Percentiles rank a stretch among this genome's conserved stretches.
Conservation (phyloP, 2,113 vertebrate species). For the Scomber colias region DNA sequence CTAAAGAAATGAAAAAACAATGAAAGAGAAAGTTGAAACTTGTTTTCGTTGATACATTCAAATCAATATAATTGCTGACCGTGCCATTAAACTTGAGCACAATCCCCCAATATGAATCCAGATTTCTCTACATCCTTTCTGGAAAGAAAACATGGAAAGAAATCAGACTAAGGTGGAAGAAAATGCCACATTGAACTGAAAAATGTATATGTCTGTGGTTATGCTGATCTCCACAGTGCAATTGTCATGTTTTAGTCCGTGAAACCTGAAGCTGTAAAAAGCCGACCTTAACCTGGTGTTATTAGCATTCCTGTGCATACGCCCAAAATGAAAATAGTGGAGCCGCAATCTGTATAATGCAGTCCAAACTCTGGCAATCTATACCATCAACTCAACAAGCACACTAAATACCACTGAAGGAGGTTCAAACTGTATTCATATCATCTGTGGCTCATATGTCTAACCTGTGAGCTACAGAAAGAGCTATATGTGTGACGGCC, state of each 20-base stretch:
- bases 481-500: conserved; percentile 36
- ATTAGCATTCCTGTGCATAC: conserved; percentile 20
- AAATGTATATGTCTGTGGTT: conserved; percentile 20
- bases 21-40: no score
- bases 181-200: not conserved
- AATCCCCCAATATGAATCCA: no score
- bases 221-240: conserved; percentile 30
- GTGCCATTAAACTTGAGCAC: no score
- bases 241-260: conserved; percentile 31
- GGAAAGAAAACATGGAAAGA: not conserved
- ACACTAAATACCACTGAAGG: not conserved
- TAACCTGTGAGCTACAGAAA: conserved; percentile 3
- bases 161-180: not conserved
- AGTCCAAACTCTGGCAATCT: conserved; percentile 5
- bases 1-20: no score
- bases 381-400: not conserved
- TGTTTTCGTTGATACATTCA: no score
- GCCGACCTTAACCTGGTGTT: conserved; percentile 1
- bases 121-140: no score
- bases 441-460: conserved; percentile 19
- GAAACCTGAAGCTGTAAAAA: conserved; percentile 36
- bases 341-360: conserved; percentile 9
- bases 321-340: conserved; percentile 9
- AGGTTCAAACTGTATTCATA: not conserved
- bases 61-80: no score